Percentiles rank a stretch among this genome's conserved stretches.
These are phyloP conservation scores for Phoxinus dragarum DNA, from an alignment of 2,797 vertebrate species.

Conservation along the genomic window DNA sequence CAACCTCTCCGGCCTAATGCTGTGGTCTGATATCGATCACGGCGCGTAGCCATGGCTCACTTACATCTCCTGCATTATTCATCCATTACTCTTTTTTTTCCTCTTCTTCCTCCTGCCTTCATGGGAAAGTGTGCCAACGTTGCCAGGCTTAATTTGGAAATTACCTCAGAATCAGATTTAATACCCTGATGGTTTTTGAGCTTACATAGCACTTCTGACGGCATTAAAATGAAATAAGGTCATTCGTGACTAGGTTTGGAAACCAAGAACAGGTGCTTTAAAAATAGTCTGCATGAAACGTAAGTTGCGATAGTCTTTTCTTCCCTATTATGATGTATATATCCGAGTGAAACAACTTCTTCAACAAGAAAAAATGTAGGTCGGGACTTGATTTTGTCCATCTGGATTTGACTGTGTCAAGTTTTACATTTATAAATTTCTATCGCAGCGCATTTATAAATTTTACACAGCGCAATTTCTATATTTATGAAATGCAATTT, in stretches of 20 bases:
- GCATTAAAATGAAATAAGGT: constrained; percentile 23
- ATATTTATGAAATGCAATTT: not conserved
- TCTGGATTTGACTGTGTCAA: not conserved
- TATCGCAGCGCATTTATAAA: too few species aligned
- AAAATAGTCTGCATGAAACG: not conserved
- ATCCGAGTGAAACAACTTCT: not conserved
- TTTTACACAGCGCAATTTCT: not conserved
- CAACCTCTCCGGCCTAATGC: constrained; percentile 27
- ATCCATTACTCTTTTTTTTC: constrained; percentile 51
- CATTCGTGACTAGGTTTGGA: not conserved
- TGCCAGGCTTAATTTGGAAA: constrained; percentile 37
- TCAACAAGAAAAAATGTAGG: not conserved
- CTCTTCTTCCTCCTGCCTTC: constrained; percentile 27
- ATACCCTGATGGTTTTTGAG: constrained; percentile 43
- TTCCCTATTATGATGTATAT: not conserved
- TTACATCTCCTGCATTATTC: constrained; percentile 65
- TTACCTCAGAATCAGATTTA: constrained; percentile 56
- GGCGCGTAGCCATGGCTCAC: not conserved
- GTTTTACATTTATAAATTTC: not conserved
- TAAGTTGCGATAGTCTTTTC: not conserved
- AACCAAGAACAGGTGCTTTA: not conserved
- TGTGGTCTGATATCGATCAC: constrained; percentile 66
- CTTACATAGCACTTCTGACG: constrained; percentile 12
- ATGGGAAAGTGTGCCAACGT: constrained; percentile 36
- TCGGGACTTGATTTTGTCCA: not conserved